Evolutionary conservation across 1,140 invertebrate genomes (phyloP), one percentile per base, ranked within the genome.

Genomic region (Homarus americanus): DNA sequence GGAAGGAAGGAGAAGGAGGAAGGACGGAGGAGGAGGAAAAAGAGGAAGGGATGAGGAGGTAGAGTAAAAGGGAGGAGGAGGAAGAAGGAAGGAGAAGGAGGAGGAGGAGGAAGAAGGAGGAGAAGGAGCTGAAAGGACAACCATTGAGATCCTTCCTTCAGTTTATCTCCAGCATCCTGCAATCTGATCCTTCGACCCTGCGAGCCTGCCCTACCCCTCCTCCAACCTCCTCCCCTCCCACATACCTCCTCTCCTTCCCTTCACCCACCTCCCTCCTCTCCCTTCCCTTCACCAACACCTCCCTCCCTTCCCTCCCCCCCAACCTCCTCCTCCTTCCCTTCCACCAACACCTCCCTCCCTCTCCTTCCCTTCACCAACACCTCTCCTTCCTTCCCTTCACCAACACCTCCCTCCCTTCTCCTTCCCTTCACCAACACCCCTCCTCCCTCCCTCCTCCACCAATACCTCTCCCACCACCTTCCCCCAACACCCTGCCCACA

Each of bases 81-180:
- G 32, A 20, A 44, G 79, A 58, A 32, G 24, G 79, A 36, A 32
- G 17, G 79, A 82, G 79, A 44, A 4, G 20, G 38, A 40, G 76
- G 7, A 78, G 75, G 9, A 49, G 44, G 44, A 7, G 12, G 12
- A 20, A 63, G 24, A 63, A 63, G 24, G 58, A 63, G 24, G 24
- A 63, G 24, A 63, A 24, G 12, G 58, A 63, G 24, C n/a, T n/a
- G n/a, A 63, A 63, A 63, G 58, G 24, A 20, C 4, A 20, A 20
- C 15, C 15, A 20, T 12, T 2, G 12, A 4, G 15, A 5, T 63
- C 58, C 58, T 24, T 20, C 24, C 0, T 4, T 20, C 15, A n/a
- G 7, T 75, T 75, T 75, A 28, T 75, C 72, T 7, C 28, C 32
- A 32, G 34, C 72, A 75, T 75, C 72, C 72, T 75, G 72, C n/a